phyloP scores from a whole-genome alignment of 2,113 vertebrate species.

The Fulica atra region DNA sequence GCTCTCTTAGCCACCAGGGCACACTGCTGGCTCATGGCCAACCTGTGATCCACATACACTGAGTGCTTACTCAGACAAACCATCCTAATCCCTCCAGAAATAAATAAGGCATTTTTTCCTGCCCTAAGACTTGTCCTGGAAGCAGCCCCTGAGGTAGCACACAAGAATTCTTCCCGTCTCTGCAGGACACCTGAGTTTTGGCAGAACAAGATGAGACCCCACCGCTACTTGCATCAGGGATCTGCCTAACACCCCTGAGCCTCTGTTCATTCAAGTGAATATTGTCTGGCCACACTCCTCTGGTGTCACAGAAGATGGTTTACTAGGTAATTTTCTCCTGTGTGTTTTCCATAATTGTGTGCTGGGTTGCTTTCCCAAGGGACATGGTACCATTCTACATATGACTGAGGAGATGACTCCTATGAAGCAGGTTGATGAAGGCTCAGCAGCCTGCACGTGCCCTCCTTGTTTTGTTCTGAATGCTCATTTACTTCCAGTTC shows the following conservation, averaged over 20 bases:
- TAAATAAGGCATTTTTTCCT: background rate
- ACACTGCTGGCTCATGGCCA: too few species aligned
- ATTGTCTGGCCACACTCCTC: background rate
- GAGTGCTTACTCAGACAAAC: background rate
- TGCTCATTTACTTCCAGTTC: background rate
- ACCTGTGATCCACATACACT: background rate
- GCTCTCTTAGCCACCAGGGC: too few species aligned
- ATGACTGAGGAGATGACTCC: background rate
- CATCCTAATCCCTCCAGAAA: background rate
- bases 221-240: rapidly evolving
- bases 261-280: background rate
- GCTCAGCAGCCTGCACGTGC: background rate
- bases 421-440: background rate
- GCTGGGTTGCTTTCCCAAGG: background rate
- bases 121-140: background rate
- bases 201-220: background rate
- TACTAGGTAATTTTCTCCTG: background rate
- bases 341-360: background rate
- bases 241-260: background rate
- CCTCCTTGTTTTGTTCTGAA: background rate
- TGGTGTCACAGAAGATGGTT: background rate
- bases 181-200: background rate
- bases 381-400: background rate
- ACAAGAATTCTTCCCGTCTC: background rate
- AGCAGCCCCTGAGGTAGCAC: background rate